Evolutionary conservation across 1,140 invertebrate species (phyloP), one percentile per base, ranked within the genome.

Genomic region (Drosophila ficusphila): DNA sequence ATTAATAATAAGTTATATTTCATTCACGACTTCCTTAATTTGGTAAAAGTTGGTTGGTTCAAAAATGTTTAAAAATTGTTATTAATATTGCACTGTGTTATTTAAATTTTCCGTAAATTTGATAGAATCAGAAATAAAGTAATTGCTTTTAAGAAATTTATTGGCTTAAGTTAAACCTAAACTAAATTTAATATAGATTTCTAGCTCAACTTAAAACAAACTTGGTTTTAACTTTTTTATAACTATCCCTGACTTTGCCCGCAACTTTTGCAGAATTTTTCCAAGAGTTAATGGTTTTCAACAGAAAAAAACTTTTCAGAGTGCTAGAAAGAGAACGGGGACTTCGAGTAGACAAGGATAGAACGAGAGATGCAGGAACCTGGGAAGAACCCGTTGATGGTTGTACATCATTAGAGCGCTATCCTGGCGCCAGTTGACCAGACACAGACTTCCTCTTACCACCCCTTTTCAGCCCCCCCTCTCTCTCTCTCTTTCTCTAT

Each of bases 401-500:
- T 42, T 67, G 44, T 65, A 25, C 62, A 67, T 65, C 61, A 65
- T 67, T 67, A 67, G 62, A 67, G 60, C 62, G 42, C 34, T 67
- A 21, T 61, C 44, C 60, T 67, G 62, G 62, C 62, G 62, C 62
- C 62, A 67, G 62, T 65, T 67, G 62, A 67, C 62, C 60, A 67
- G 62, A 67, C 62, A 34, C 21, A 12, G 60, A 42, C 46, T 65
- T 67, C 60, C 62, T 67, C 14, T 11, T 1, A 7, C 19, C 12
- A 12, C 3, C 8, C 29, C 4, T 7, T 6, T 9, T 0, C 3
- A n/a, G n/a, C 19, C 8, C 3, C 3, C 29, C 31, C 12, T 16
- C 12, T 14, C 4, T 4, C 5, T 7, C 7, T 8, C 2, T 11
- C 33, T 14, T 33, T 25, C 5, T 27, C 21, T 14, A 7, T 14